Evolutionary conservation across 1,140 invertebrate genomes (phyloP).

Genomic region (Atta colombica): DNA sequence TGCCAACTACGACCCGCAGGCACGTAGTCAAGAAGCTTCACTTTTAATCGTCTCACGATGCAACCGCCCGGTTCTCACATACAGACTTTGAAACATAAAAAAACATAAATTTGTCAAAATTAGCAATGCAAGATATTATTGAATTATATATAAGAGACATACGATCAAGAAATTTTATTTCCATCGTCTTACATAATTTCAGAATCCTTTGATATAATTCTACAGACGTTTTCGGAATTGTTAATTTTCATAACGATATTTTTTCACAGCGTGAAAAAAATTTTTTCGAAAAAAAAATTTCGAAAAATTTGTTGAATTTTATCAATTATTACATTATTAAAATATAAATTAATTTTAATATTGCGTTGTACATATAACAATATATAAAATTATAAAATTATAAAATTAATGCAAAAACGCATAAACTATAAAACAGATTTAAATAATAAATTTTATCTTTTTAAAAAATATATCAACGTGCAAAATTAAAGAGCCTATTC

Average conservation of each 20-base stretch:
- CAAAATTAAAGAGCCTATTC: neutral
- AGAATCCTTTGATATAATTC: neutral
- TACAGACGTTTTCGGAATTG: neutral
- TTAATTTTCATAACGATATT: neutral
- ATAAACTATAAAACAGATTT: neutral
- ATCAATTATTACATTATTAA: neutral
- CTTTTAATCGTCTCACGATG: slow-evolving; percentile 67
- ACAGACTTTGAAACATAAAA: neutral
- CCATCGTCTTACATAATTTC: neutral
- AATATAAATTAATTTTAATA: neutral
- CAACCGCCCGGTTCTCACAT: neutral
- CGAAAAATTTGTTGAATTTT: neutral
- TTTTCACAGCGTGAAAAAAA: neutral
- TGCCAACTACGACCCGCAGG: slow-evolving; percentile 68
- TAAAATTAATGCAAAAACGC: neutral
- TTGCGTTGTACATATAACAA: neutral
- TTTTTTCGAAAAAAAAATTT: too few relatives aligned
- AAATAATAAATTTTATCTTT: neutral
- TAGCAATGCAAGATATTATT: neutral
- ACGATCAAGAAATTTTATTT: neutral
- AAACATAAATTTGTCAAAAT: neutral
- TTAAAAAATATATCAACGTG: neutral
- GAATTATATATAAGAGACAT: neutral
- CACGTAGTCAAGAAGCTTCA: slow-evolving; percentile 75
- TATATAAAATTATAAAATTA: neutral